These are phyloP conservation scores for Apistogramma diplotaenia DNA, from an alignment of 2,113 vertebrate species.

Conservation along the genomic window DNA sequence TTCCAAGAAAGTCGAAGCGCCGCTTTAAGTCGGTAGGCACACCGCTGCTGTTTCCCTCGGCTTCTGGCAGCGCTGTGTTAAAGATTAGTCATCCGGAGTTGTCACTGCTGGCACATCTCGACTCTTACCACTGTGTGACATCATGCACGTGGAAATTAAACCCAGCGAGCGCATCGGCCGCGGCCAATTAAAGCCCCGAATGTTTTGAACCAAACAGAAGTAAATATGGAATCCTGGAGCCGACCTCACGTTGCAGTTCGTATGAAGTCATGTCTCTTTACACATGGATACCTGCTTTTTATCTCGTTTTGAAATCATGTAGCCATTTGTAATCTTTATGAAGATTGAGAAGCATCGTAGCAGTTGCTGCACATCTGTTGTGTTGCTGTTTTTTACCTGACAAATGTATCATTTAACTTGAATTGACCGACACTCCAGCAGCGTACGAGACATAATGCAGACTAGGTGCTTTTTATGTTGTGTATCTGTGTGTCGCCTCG, in stretches of 20 bases:
- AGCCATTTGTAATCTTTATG: neutral
- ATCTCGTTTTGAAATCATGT: neutral
- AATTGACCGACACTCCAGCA: neutral
- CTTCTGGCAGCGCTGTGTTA: constrained; percentile 9
- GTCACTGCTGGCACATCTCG: constrained; percentile 39
- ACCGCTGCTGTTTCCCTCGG: constrained; percentile 33
- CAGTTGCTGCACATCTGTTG: neutral
- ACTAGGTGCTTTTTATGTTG: neutral
- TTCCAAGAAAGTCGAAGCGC: constrained; percentile 11
- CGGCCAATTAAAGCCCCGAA: constrained; percentile 25
- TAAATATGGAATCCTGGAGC: constrained; percentile 42
- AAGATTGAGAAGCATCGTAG: neutral
- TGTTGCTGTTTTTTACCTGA: neutral
- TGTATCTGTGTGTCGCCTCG: constrained; percentile 3
- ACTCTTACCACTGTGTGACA: constrained; percentile 46
- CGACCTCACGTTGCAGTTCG: neutral
- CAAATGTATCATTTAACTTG: neutral
- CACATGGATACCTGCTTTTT: constrained; percentile 35
- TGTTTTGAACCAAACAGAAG: constrained; percentile 33
- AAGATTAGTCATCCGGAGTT: constrained; percentile 46
- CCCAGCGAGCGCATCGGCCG: constrained; percentile 31
- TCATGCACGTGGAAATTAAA: constrained; percentile 59
- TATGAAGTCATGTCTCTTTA: constrained; percentile 51
- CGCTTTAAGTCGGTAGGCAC: neutral
- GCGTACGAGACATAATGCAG: neutral